Conservation (phyloP, 2,888 invertebrate species). For the Sarcophaga carnaria region DNA sequence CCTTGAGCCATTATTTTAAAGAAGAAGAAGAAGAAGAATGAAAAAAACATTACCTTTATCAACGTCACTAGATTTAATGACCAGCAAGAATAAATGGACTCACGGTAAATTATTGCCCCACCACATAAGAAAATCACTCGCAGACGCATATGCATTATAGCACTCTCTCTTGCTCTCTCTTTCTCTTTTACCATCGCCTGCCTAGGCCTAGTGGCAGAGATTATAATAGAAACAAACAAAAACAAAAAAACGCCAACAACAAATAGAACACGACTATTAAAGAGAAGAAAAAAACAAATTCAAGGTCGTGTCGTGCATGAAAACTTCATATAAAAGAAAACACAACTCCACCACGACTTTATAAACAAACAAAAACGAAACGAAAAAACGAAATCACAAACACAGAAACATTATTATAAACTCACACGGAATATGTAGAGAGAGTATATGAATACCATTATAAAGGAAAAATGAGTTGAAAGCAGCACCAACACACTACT, state of each 20-base stretch:
- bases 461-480: not conserved
- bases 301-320: constrained; percentile 62
- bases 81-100: constrained; percentile 32
- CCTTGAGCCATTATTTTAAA: constrained; percentile 31
- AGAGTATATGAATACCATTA: not conserved
- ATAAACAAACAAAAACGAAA: not conserved
- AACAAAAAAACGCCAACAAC: not conserved
- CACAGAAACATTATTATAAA: not conserved
- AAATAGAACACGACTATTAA: not conserved
- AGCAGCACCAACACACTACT: constrained; percentile 31
- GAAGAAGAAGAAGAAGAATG: not conserved
- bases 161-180: no score
- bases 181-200: constrained; percentile 5
- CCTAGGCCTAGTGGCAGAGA: constrained; percentile 1
- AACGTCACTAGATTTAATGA: constrained; percentile 58
- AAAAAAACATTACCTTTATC: constrained; percentile 24
- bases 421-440: not conserved
- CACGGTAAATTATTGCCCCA: not conserved
- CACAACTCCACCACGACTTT: constrained; percentile 44
- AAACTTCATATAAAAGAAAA: constrained; percentile 54
- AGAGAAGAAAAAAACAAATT: constrained; percentile 23
- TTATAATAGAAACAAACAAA: not conserved
- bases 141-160: no score
- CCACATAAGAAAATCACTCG: not conserved
- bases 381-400: not conserved